Evolutionary conservation across 2,113 vertebrate species (phyloP), one percentile per base, ranked within the genome.

Genomic region (Ammospiza caudacuta): DNA sequence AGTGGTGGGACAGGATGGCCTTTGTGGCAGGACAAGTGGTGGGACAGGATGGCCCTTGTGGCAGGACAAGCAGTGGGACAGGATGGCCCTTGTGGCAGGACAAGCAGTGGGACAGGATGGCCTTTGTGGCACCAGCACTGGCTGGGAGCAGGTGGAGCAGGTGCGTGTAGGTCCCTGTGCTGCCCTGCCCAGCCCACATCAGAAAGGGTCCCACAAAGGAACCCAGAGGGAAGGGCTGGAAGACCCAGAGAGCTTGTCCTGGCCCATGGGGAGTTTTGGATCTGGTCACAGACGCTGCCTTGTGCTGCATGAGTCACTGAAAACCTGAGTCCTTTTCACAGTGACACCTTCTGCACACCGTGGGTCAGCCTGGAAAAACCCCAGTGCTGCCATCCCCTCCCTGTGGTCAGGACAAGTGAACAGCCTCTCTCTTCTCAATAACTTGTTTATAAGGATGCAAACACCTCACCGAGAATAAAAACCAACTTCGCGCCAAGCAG

Each of bases 111-210:
- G 61, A 64, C 43, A 57, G 69, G 37, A 15, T 28, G 27, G 82
- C 52, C 8, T 9, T 25, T 6, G 41, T 39, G 59, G 19, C 59
- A 55, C 22, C 58, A 55, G 58, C 47, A 19, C 19, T 11, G 35
- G 11, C 35, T 28, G 59, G 39, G 17, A 89, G 18, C 24, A 57
- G 17, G 11, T 3, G 19, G 33, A 52, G 22, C 55, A 87, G 28
- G 35, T 44, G 29, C 1, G 0, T 49, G 37, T 1, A 5, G 9
- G 12, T 6, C 4, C 52, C 49, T 10, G 4, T 27, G 37, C 58
- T 80, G 37, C 29, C 15, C 57, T 86, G 43, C 16, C 47, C 84
- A 74, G 66, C 24, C 43, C 22, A 4, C 5, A 18, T 9, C 39
- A 54, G 12, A 20, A 49, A 57, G 7, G 5, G 2, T 55, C 25